Percentiles rank a stretch among this genome's conserved stretches.
Conservation (phyloP, 2,113 vertebrate genomes). For the Crotalus horridus region DNA sequence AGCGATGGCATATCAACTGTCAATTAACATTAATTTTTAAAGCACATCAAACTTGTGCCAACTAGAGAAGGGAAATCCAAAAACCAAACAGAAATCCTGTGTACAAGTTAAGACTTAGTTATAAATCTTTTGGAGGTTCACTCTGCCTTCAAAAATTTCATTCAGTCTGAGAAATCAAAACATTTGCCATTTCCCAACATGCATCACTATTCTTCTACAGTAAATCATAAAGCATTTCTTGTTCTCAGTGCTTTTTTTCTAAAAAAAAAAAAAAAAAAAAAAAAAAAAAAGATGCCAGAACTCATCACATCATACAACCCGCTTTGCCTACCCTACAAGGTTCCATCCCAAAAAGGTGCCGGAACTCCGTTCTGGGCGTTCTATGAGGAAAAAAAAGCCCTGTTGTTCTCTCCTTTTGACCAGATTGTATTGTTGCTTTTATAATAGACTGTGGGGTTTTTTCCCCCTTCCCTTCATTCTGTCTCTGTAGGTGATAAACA, state of each 20-base stretch:
- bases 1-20: neutral
- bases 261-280: too few species aligned
- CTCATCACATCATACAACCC: too few species aligned
- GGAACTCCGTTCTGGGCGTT: too few species aligned
- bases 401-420: constrained; percentile 8
- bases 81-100: constrained; percentile 52
- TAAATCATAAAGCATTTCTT: constrained; percentile 32
- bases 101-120: constrained; percentile 58
- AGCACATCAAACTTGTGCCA: constrained; percentile 45
- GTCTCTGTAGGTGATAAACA: neutral
- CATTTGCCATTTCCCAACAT: neutral
- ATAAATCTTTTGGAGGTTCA: constrained; percentile 48
- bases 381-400: too few species aligned
- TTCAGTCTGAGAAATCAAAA: constrained; percentile 26
- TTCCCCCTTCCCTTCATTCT: constrained; percentile 2
- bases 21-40: constrained; percentile 37
- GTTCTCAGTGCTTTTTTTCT: too few species aligned
- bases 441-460: neutral
- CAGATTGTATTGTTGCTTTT: constrained; percentile 26
- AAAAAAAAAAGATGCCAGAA: too few species aligned
- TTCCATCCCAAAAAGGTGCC: too few species aligned
- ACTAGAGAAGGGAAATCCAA: constrained; percentile 43
- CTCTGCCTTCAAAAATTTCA: constrained; percentile 51
- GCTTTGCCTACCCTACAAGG: too few species aligned
- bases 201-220: constrained; percentile 3